These are phyloP conservation scores for Pygmarrhopalites habei DNA, from an alignment of 1,140 invertebrate genomes.

Conservation along the genomic window DNA sequence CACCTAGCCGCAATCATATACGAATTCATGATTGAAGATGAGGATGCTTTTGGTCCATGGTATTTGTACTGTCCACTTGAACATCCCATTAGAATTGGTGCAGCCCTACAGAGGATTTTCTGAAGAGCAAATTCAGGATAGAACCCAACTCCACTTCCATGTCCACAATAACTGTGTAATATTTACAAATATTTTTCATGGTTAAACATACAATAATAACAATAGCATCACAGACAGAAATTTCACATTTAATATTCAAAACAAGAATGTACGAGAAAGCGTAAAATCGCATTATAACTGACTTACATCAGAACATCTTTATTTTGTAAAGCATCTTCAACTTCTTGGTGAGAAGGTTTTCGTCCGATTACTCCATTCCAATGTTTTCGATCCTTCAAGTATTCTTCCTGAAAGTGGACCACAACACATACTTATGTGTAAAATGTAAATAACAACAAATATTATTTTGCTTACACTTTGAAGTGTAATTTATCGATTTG, in stretches of 20 bases:
- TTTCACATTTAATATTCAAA: no score
- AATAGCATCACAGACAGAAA: no score
- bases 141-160: conserved; percentile 28
- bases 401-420: no score
- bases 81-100: conserved; percentile 38
- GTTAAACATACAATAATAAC: not conserved
- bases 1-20: conserved; percentile 31
- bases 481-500: no score
- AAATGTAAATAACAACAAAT: no score
- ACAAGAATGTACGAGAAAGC: no score
- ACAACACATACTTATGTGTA: no score
- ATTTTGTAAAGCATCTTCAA: conserved; percentile 26
- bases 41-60: conserved; percentile 16
- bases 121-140: conserved; percentile 33
- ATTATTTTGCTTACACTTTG: no score
- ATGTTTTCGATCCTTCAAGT: conserved; percentile 15
- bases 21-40: conserved; percentile 18
- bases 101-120: conserved; percentile 25
- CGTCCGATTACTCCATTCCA: conserved; percentile 29
- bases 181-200: not conserved
- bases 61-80: conserved; percentile 29
- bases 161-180: conserved; percentile 35
- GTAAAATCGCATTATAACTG: no score
- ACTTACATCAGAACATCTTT: conserved; percentile 31
- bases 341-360: conserved; percentile 13